Evolutionary conservation across 53 echinoderm and acorn worm genomes (phyloP), one percentile per base, ranked within the genome.

Genomic region (Hippasteria phrygiana): DNA sequence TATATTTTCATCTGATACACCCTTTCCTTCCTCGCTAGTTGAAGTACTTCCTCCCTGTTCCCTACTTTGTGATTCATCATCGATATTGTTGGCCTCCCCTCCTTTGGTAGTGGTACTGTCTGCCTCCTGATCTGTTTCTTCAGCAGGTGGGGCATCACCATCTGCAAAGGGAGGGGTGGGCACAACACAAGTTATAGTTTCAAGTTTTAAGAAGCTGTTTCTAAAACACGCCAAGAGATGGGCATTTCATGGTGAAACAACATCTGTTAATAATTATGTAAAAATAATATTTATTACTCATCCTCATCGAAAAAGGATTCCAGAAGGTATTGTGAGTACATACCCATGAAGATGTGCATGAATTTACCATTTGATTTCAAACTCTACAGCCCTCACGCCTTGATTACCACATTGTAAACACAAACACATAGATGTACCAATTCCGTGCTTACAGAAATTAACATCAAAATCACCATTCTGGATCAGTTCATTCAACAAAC

Each of bases 101-200:
- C 71, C 85, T 70, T 51, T 51, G 70, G 71, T 18, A 85, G 71
- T 85, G 69, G 85, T 71, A 26, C 71, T 48, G 71, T 85, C 85
- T 36, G 69, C 71, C 71, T 85, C 85, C 53, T 85, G 45, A 50
- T 70, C 34, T 48, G 48, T 71, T 69, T 85, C 85, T 51, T 70
- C 85, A 85, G 47, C 71, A 26, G 85, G 85, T 46, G 71, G 70
- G 50, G 38, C 85, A 22, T 51, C 85, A 70, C 85, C 85, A 85
- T 85, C 85, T 85, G 85, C 85, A 71, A 51, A 70, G 42, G 50
- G 24, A 85, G 85, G 85, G 85, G 85, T 24, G 71, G n/a, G 85
- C 85, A 85, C 70, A 83, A 83, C 65, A 59, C 3, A 59, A 24
- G 26, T 24, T 59, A 24, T 59, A 59, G 26, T 59, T 59, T 59